phyloP scores from a whole-genome alignment of 2,113 vertebrate genomes.

The Tyto alba region DNA sequence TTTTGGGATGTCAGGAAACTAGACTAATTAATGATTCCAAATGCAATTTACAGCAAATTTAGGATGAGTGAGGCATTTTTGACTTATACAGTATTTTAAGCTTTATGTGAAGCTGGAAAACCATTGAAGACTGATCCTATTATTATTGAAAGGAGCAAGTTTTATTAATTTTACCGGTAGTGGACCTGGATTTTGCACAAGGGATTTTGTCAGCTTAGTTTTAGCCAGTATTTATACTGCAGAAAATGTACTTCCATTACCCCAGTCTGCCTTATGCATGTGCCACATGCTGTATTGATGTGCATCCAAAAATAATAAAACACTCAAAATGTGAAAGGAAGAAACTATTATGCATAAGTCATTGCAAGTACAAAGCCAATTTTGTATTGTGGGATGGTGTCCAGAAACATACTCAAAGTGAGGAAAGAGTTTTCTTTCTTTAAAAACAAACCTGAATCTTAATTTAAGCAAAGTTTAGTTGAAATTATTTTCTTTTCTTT shows the following conservation, averaged over 20 bases:
- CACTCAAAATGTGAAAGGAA: conserved; percentile 59
- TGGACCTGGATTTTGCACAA: neutral
- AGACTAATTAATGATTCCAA: neutral
- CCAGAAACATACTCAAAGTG: conserved; percentile 45
- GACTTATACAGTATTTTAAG: neutral
- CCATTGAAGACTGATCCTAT: neutral
- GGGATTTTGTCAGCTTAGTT: neutral
- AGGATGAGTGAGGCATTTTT: neutral
- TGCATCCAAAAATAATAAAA: conserved; percentile 68
- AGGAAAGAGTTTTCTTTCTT: conserved; percentile 53
- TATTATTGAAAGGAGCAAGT: neutral
- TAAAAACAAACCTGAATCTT: conserved; percentile 68
- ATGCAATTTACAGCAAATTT: neutral
- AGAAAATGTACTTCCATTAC: conserved; percentile 7
- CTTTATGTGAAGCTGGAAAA: neutral
- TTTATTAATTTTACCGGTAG: neutral
- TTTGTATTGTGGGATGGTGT: conserved; percentile 45
- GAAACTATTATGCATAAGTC: conserved; percentile 52
- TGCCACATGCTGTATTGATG: conserved; percentile 44
- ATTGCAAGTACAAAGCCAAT: conserved; percentile 58
- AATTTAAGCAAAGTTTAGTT: conserved; percentile 59
- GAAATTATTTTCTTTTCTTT: conserved; percentile 57
- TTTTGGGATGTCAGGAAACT: neutral
- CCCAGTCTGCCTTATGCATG: neutral
- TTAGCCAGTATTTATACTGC: neutral